These are phyloP conservation scores for Euthynnus affinis DNA, from an alignment of 2,797 vertebrate species.

Conservation along the genomic window DNA sequence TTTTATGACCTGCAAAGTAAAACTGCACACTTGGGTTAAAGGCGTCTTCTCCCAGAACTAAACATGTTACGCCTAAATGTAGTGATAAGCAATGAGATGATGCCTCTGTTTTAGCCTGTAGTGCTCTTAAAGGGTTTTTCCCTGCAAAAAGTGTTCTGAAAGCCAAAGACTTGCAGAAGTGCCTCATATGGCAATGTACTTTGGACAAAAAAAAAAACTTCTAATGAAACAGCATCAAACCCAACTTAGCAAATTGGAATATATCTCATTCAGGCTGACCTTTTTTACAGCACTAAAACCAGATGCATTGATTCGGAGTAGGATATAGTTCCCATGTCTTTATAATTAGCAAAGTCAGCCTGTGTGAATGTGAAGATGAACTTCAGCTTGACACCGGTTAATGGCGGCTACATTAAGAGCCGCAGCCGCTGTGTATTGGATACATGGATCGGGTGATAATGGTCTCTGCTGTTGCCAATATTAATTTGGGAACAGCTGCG, in stretches of 20 bases:
- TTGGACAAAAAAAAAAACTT: conserved; percentile 45
- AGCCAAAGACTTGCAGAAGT: conserved; percentile 85
- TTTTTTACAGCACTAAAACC: conserved; percentile 29
- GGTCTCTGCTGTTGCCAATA: conserved; percentile 24
- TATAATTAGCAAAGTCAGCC: conserved; percentile 11
- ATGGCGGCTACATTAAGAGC: conserved; percentile 43
- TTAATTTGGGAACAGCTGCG: conserved; percentile 20
- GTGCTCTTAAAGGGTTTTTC: conserved; percentile 78
- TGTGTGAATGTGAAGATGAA: conserved; percentile 42
- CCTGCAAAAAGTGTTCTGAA: conserved; percentile 71
- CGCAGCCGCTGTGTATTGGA: conserved; percentile 32
- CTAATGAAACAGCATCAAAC: conserved; percentile 26
- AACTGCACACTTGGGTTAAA: conserved; percentile 42
- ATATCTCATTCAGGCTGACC: conserved; percentile 13
- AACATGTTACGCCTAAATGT: conserved; percentile 49
- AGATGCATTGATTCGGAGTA: conserved; percentile 12
- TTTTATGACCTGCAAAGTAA: conserved; percentile 42
- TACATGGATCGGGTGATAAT: conserved; percentile 20
- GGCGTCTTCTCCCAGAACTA: conserved; percentile 43
- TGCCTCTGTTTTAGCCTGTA: conserved; percentile 74
- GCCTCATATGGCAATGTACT: conserved; percentile 79
- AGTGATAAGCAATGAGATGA: conserved; percentile 59
- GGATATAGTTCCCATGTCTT: conserved; percentile 1
- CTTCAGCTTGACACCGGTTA: background rate
- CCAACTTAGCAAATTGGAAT: conserved; percentile 26